These are phyloP conservation scores for Micromesistius poutassou DNA, from an alignment of 2,797 vertebrate species.

Conservation along the genomic window DNA sequence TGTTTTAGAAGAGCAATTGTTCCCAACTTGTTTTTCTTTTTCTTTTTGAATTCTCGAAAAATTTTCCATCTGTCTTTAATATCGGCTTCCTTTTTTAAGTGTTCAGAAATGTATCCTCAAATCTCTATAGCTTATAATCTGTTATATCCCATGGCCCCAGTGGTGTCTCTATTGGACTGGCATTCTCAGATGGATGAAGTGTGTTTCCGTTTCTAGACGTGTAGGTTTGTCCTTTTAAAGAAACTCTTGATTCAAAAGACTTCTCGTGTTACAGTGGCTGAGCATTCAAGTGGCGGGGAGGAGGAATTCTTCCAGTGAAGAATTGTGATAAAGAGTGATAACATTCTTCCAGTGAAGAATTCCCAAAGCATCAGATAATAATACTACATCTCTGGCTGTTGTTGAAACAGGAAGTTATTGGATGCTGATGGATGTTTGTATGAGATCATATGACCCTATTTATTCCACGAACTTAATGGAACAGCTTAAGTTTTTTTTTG, in stretches of 20 bases:
- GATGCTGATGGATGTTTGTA: background rate
- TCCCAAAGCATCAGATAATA: no score
- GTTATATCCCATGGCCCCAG: background rate
- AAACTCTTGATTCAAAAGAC: background rate
- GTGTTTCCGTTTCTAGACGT: background rate
- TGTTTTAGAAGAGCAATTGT: background rate
- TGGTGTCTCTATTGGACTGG: background rate
- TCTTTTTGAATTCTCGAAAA: no score
- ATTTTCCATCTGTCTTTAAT: background rate
- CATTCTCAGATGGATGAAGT: background rate
- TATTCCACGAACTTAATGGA: background rate
- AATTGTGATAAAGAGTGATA: no score
- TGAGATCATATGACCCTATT: constrained; percentile 1
- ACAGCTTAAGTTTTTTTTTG: no score
- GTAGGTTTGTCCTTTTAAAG: background rate
- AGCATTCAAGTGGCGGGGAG: background rate
- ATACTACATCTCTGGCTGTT: no score
- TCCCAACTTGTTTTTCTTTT: no score
- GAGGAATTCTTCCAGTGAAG: no score
- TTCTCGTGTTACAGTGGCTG: background rate
- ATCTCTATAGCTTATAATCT: background rate
- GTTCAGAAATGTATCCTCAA: background rate
- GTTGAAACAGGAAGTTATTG: background rate
- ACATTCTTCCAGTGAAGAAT: no score
- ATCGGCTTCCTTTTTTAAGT: background rate